Conservation (phyloP, 2,113 vertebrate genomes). For the Ramphastos sulfuratus region DNA sequence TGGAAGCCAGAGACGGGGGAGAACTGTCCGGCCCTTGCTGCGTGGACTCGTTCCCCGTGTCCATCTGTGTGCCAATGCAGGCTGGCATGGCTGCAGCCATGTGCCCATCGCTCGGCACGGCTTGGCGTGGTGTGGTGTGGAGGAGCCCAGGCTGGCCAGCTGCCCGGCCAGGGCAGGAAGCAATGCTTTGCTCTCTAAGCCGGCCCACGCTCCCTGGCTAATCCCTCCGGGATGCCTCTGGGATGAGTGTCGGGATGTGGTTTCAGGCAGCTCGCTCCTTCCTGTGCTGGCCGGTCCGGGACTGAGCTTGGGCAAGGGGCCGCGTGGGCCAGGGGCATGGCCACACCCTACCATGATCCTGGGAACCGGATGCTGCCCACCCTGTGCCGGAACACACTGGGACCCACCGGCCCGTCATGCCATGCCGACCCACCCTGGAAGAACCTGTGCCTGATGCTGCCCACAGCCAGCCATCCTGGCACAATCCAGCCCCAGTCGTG, state of each 20-base stretch:
- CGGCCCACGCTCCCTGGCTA: constrained; percentile 65
- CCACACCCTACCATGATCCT: neutral
- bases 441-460: neutral
- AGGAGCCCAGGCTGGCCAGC: constrained; percentile 10
- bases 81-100: neutral
- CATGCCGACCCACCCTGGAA: rapidly evolving
- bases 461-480: rapidly evolving
- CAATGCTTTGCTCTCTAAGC: constrained; percentile 55
- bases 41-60: rapidly evolving
- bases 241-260: constrained; percentile 74
- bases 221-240: constrained; percentile 72
- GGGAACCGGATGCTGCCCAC: neutral
- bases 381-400: neutral
- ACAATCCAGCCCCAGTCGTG: neutral
- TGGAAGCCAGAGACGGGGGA: neutral
- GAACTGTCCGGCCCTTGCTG: rapidly evolving
- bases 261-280: constrained; percentile 57
- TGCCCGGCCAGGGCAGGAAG: constrained; percentile 38
- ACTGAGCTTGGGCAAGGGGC: neutral
- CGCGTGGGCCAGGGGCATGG: constrained; percentile 8
- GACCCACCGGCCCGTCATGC: rapidly evolving
- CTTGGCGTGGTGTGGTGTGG: neutral
- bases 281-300: neutral
- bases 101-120: neutral
- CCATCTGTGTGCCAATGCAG: neutral